Evolutionary conservation across 2,888 invertebrate genomes (phyloP).

Genomic region (Oscheius sp.): DNA sequence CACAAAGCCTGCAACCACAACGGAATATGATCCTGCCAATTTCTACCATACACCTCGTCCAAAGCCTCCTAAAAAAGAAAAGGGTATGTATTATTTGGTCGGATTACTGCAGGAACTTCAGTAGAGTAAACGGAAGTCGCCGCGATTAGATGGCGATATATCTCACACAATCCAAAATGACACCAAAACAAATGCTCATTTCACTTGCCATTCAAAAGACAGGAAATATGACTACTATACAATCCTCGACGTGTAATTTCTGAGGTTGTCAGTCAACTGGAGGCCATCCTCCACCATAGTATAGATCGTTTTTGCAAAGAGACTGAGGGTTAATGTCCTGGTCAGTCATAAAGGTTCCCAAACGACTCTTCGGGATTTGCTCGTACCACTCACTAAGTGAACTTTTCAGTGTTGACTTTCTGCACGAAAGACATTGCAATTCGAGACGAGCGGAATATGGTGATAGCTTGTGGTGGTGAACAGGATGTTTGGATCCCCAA

Average conservation of each 20-base stretch:
- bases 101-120: neutral
- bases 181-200: neutral
- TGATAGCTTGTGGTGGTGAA: constrained; percentile 67
- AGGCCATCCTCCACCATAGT: no score
- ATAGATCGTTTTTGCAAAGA: neutral
- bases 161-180: neutral
- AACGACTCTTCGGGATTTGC: neutral
- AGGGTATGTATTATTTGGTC: constrained; percentile 40
- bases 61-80: constrained; percentile 47
- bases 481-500: constrained; percentile 48
- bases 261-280: neutral
- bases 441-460: constrained; percentile 64
- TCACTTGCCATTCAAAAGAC: neutral
- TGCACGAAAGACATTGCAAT: constrained; percentile 69
- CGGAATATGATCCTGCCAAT: constrained; percentile 45
- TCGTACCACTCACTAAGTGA: neutral
- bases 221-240: neutral
- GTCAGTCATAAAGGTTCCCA: neutral
- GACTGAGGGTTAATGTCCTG: neutral
- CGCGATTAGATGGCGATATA: constrained; percentile 10
- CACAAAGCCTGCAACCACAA: constrained; percentile 33
- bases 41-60: constrained; percentile 55
- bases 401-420: constrained; percentile 66
- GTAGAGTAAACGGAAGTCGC: neutral
- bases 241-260: neutral